A percentile compares a stretch with the other conserved stretches of the same genome.
Conservation (phyloP, 2,888 invertebrate genomes). For the Oligia strigilis region DNA sequence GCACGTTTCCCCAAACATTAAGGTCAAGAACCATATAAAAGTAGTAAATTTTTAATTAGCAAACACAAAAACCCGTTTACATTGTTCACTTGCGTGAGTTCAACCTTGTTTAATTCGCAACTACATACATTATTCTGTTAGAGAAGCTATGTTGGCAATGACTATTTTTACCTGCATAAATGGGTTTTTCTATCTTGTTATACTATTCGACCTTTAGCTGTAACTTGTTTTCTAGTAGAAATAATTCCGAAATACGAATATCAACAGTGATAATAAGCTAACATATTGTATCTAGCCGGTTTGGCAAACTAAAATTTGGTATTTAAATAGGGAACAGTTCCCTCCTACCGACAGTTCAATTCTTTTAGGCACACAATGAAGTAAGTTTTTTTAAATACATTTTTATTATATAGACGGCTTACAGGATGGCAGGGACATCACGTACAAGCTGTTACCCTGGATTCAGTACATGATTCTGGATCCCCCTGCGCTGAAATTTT, state of each 20-base stretch:
- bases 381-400: constrained; percentile 8
- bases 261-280: constrained; percentile 1
- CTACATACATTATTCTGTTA: not conserved
- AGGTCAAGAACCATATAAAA: not conserved
- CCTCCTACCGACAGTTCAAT: not conserved
- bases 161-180: not conserved
- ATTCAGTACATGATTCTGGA: no score
- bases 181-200: not conserved
- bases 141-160: not conserved
- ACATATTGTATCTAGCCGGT: not conserved
- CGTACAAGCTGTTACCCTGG: no score
- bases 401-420: not conserved
- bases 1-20: not conserved
- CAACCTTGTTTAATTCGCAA: not conserved
- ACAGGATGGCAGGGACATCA: no score
- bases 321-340: not conserved
- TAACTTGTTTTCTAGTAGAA: not conserved
- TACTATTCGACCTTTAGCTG: constrained; percentile 15
- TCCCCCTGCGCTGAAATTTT: no score
- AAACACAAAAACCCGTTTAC: not conserved
- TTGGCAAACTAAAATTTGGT: not conserved
- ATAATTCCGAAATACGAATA: not conserved
- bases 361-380: constrained; percentile 7
- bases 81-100: not conserved
- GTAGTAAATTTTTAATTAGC: no score